Evolutionary conservation across 2,113 vertebrate species (phyloP).

Genomic region (Corapipo altera): DNA sequence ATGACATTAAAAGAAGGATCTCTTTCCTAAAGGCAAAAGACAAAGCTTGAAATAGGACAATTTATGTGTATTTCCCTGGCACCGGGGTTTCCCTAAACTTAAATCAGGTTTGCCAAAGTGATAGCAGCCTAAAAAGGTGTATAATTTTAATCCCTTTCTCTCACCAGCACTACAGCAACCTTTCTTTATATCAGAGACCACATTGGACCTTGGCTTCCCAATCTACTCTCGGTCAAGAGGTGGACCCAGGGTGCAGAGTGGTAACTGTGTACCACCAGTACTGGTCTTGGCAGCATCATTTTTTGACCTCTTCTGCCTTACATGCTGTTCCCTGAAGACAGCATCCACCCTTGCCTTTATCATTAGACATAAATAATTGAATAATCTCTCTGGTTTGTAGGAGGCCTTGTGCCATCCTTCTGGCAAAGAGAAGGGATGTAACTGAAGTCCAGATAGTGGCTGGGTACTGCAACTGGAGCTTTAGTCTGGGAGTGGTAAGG

Average conservation of each 20-base stretch:
- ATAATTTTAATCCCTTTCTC: background rate
- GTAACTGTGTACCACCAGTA: rapidly evolving
- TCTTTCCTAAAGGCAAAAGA: background rate
- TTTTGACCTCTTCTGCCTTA: background rate
- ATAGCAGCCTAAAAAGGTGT: background rate
- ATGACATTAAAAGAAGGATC: background rate
- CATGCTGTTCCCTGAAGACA: background rate
- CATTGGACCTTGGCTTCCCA: background rate
- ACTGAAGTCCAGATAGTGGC: background rate
- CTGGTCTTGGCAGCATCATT: background rate
- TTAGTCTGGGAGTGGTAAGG: background rate
- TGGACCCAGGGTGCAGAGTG: background rate
- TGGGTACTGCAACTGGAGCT: rapidly evolving
- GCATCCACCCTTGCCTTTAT: background rate
- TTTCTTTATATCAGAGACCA: background rate
- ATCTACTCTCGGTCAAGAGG: background rate
- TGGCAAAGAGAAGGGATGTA: background rate
- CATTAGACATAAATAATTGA: background rate
- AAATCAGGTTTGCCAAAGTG: background rate
- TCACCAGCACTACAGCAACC: background rate
- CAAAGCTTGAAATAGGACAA: background rate
- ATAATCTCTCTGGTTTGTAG: background rate
- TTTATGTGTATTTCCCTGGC: background rate
- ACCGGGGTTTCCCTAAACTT: background rate
- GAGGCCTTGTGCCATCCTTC: background rate